Conservation (phyloP, 2,113 vertebrate genomes). For the Callospermophilus lateralis region DNA sequence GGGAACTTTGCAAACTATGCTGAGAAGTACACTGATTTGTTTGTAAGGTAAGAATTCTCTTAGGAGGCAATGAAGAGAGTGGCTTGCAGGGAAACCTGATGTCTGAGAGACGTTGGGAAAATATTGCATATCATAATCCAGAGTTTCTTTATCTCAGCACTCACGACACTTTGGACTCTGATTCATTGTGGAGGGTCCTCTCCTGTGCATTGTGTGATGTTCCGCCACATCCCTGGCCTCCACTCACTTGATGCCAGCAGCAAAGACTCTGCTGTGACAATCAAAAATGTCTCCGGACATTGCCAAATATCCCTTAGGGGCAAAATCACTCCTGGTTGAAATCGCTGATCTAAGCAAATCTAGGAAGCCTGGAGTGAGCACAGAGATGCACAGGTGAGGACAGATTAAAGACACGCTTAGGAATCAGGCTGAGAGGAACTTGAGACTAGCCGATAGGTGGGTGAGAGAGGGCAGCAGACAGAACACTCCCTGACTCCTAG, state of each 20-base stretch:
- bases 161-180: rapidly evolving
- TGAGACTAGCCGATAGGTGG: rapidly evolving
- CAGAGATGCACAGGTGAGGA: background rate
- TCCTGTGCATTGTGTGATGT: rapidly evolving
- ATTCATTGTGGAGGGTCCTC: no score
- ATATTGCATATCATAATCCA: background rate
- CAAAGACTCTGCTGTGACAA: rapidly evolving
- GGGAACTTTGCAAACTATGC: background rate
- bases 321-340: background rate
- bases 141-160: background rate
- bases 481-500: background rate
- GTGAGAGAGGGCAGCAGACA: rapidly evolving
- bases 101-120: background rate
- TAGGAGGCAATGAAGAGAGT: background rate
- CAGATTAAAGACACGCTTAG: background rate
- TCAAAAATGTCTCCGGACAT: background rate
- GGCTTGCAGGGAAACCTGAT: background rate
- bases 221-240: background rate
- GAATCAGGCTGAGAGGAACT: background rate
- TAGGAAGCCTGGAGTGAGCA: background rate
- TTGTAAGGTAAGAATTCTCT: background rate
- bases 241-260: background rate
- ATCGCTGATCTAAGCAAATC: background rate
- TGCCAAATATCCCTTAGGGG: background rate
- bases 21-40: background rate